Evolutionary conservation across 2,888 invertebrate species (phyloP).

Genomic region (Torymus aiolomorphi): DNA sequence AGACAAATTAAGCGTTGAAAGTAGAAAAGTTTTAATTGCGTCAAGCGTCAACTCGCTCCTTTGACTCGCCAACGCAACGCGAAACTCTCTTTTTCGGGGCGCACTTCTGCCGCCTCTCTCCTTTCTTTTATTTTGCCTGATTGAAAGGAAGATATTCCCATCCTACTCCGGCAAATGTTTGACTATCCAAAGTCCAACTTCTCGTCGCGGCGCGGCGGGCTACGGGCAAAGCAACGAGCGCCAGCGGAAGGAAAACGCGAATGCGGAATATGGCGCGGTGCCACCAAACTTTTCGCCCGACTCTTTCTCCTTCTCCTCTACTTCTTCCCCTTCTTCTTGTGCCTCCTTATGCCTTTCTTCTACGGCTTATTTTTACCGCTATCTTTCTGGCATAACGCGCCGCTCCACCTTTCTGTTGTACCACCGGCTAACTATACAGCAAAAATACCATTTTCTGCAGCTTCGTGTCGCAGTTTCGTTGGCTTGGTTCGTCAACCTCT

Average conservation of each 20-base stretch:
- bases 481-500: too few relatives aligned
- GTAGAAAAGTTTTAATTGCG: conserved; percentile 73
- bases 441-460: too few relatives aligned
- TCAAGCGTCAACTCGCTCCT: conserved; percentile 62
- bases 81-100: neutral
- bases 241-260: neutral
- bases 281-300: conserved; percentile 2
- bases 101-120: neutral
- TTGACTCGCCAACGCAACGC: neutral
- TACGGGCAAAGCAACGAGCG: neutral
- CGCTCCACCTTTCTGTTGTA: too few relatives aligned
- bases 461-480: too few relatives aligned
- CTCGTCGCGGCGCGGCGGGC: neutral
- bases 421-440: too few relatives aligned
- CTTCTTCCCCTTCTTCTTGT: neutral
- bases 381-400: neutral
- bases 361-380: neutral
- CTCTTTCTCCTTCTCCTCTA: neutral
- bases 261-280: conserved; percentile 13
- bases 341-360: conserved; percentile 1
- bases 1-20: conserved; percentile 69
- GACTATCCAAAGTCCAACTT: conserved; percentile 44
- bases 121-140: conserved; percentile 17
- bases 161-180: conserved; percentile 51
- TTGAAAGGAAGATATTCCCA: conserved; percentile 54